Conservation (phyloP, 2,797 vertebrate genomes). For the Sebastes hopkinsi region DNA sequence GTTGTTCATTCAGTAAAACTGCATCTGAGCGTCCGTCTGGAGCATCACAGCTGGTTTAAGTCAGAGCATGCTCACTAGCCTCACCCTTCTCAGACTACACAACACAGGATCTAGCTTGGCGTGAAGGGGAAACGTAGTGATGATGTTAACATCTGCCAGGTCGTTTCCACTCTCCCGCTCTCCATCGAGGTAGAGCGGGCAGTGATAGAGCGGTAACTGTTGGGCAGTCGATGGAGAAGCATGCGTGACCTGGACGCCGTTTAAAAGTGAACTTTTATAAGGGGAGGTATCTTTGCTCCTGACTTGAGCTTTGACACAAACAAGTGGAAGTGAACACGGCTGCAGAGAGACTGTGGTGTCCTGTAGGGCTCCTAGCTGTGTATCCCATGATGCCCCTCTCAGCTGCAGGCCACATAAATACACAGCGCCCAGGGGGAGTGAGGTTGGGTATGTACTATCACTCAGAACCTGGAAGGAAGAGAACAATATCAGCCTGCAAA, state of each 20-base stretch:
- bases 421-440: slow-evolving; percentile 53
- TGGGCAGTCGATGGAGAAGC: background rate
- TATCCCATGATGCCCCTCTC: slow-evolving; percentile 84
- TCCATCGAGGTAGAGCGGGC: slow-evolving; percentile 81
- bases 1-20: too few species aligned
- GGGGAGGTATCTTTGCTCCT: background rate
- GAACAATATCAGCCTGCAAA: background rate
- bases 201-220: slow-evolving; percentile 73
- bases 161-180: slow-evolving; percentile 32
- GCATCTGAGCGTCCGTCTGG: background rate
- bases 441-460: slow-evolving; percentile 12
- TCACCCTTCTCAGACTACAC: slow-evolving; percentile 75
- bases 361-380: slow-evolving; percentile 61
- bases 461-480: slow-evolving; percentile 70
- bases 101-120: slow-evolving; percentile 64
- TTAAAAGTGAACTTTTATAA: slow-evolving; percentile 21
- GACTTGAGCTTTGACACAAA: slow-evolving; percentile 71
- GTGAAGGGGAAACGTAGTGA: slow-evolving; percentile 71
- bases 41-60: background rate
- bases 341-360: slow-evolving; percentile 64
- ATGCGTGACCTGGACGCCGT: background rate
- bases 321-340: slow-evolving; percentile 75
- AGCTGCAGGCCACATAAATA: slow-evolving; percentile 85
- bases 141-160: slow-evolving; percentile 62
- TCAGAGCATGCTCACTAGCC: slow-evolving; percentile 71